Conservation (phyloP, 1,140 invertebrate species). For the Olivierus martensii region DNA sequence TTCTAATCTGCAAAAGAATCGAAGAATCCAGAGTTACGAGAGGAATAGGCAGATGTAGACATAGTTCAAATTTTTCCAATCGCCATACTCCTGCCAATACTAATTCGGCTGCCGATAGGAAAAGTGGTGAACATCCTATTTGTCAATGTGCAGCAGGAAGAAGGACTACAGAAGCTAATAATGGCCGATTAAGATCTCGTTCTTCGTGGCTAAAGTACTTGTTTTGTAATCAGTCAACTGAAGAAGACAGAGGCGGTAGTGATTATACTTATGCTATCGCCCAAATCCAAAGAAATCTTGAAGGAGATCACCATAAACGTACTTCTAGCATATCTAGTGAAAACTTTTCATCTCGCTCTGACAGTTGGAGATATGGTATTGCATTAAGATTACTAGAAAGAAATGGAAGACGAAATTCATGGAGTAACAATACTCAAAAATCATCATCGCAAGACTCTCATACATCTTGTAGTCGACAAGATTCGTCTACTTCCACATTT, state of each 20-base stretch:
- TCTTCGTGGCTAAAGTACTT: conserved; percentile 19
- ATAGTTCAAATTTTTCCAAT: conserved; percentile 79
- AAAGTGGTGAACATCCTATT: conserved; percentile 10
- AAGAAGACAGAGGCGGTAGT: conserved; percentile 23
- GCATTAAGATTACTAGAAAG: conserved; percentile 45
- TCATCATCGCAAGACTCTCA: conserved; percentile 17
- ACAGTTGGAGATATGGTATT: conserved; percentile 51
- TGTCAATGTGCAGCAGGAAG: conserved; percentile 5
- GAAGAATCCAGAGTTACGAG: conserved; percentile 51
- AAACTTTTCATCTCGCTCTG: conserved; percentile 67
- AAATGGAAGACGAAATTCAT: conserved; percentile 15
- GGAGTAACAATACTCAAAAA: conserved; percentile 7
- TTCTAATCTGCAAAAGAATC: conserved; percentile 81
- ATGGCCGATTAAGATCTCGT: conserved; percentile 8
- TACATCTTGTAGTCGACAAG: conserved; percentile 19
- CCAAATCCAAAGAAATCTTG: conserved; percentile 41
- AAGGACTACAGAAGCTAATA: background rate
- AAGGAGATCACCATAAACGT: conserved; percentile 11
- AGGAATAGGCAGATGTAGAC: conserved; percentile 59
- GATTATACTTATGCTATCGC: conserved; percentile 67
- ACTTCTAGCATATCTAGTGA: conserved; percentile 66
- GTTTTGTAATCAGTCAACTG: conserved; percentile 2
- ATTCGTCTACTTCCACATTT: conserved; percentile 21
- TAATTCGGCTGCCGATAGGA: conserved; percentile 49
- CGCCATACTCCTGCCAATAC: conserved; percentile 65